Conservation (phyloP, 1,140 invertebrate genomes). For the Ceratosolen fusciceps region DNA sequence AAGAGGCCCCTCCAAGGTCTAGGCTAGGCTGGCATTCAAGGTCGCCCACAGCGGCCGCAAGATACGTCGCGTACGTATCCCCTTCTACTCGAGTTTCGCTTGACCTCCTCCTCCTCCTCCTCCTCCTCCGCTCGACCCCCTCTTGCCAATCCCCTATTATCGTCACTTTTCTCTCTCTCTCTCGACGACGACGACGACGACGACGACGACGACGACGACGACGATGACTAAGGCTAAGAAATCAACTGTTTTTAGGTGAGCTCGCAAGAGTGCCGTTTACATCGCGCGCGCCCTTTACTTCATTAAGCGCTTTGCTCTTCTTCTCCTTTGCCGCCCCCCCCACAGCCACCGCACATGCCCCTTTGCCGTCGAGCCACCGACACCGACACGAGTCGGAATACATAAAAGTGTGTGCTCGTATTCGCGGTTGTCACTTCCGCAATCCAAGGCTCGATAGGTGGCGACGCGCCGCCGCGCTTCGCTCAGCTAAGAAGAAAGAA, state of each 20-base stretch:
- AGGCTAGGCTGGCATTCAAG: slow-evolving; percentile 48
- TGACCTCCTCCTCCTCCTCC: not conserved
- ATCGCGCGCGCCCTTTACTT: slow-evolving; percentile 21
- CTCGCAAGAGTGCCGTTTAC: slow-evolving; percentile 9
- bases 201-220: too few relatives aligned
- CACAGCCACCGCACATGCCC: not conserved
- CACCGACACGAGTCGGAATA: not conserved
- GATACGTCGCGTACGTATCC: slow-evolving; percentile 10
- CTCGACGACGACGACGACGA: too few relatives aligned
- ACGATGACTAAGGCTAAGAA: too few relatives aligned
- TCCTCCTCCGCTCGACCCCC: not conserved
- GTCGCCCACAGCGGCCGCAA: slow-evolving; percentile 22
- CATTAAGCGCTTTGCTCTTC: too few relatives aligned
- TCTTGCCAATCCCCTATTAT: not conserved
- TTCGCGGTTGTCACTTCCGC: slow-evolving; percentile 5
- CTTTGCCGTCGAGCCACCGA: not conserved
- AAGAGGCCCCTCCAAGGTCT: slow-evolving; percentile 36
- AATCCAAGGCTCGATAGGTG: slow-evolving; percentile 32
- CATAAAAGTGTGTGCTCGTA: not conserved
- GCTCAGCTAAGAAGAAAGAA: not conserved
- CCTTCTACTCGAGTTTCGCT: not conserved
- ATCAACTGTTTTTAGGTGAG: not conserved
- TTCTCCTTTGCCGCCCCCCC: not conserved
- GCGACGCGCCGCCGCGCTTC: slow-evolving; percentile 2
- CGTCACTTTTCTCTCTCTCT: not conserved